Evolutionary conservation across 2,113 vertebrate genomes (phyloP).

Genomic region (Microtus richardsoni): DNA sequence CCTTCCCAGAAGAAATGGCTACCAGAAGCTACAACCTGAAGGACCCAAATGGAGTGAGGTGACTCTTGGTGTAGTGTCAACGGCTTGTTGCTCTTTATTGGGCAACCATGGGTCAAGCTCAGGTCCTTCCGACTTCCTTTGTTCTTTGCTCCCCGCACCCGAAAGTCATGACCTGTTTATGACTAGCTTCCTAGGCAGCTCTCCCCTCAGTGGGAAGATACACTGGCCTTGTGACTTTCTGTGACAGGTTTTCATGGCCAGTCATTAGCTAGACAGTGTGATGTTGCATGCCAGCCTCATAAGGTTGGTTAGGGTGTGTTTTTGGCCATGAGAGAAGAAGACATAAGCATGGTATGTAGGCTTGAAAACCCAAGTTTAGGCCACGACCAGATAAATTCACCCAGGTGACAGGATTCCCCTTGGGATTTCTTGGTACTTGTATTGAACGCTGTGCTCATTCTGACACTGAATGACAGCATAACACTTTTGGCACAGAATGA

Average conservation of each 20-base stretch:
- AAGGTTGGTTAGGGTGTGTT: not conserved
- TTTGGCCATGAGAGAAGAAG: not conserved
- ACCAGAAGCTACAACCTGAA: no score
- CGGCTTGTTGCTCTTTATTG: not conserved
- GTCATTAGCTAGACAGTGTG: not conserved
- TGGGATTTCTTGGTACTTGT: not conserved
- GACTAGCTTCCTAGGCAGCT: not conserved
- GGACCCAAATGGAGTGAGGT: not conserved
- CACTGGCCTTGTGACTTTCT: not conserved
- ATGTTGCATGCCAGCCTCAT: not conserved
- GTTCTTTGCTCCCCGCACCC: no score
- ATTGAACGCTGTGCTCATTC: not conserved
- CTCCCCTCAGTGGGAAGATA: not conserved
- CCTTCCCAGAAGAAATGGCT: not conserved
- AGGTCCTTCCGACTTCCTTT: not conserved
- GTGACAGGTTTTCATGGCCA: not conserved
- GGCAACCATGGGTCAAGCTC: fast-evolving
- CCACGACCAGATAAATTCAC: not conserved
- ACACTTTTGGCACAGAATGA: no score
- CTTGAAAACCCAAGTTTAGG: not conserved
- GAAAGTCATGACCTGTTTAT: not conserved
- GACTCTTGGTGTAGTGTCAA: not conserved
- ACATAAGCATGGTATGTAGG: not conserved
- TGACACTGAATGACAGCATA: not conserved
- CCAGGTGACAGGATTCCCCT: no score